Base-by-base conservation (phyloP, 2,113 vertebrate genomes). In the Pipa parva region DNA sequence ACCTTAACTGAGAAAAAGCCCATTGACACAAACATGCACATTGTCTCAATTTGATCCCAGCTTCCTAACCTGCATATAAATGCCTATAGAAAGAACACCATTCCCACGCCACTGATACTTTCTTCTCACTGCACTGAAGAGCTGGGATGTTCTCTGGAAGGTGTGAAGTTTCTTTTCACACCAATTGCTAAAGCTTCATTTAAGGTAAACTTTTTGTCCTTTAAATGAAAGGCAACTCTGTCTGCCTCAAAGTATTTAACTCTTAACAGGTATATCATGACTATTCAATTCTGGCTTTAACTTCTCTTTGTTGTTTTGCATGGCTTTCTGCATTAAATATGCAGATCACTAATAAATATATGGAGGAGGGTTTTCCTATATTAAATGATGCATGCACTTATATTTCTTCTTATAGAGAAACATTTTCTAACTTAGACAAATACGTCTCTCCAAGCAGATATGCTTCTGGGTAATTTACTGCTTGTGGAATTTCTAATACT, bases 91-190 rank as follows among this genome's bases (percentile, higher is more conserved):
- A 57, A 33, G 29, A 28, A 28, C 28, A 20, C n/a, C 29, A 20
- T 33, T 57, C 29, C 29, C 54, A 33, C 28, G 27, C 27, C 21
- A 17, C 26, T 18, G 29, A 57, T 31, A 21, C 18, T 57, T 33
- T 57, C 28, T 57, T 57, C 24, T 55, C 26, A n/a, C 54, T 21
- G 18, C 18, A 57, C 13, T 33, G 54, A 18, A 33, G n/a, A 57
- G 29, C 18, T 20, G 27, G 45, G 17, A 57, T n/a, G 7, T 31
- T 20, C 54, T 57, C 10, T 4, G 5, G 10, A 9, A 31, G 27
- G 28, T 57, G 54, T 33, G 54, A 57, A 28, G 25, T 33, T 57
- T 57, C 29, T n/a, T 57, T 57, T 33, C 20, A 18, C 18, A 33
- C 27, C 26, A 57, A 7, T 31, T 57, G 28, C 28, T 55, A 18